Base-by-base conservation (phyloP, 35 echinoderm and acorn worm species). In the Anneissia japonica region DNA sequence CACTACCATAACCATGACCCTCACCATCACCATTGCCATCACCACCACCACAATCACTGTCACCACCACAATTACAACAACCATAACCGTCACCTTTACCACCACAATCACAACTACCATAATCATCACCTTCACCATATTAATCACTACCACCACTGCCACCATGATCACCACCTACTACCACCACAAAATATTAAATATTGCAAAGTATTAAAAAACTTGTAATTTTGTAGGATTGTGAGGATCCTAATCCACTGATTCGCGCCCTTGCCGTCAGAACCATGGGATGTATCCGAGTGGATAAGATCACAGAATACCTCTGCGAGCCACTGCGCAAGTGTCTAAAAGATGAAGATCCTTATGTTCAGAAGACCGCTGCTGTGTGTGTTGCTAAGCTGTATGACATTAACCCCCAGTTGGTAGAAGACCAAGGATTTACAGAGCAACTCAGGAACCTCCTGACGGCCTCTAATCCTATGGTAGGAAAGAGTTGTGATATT, bases 281-380 rank as follows among this genome's bases (percentile, higher is more conserved):
- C 92, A 98, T 98, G 95, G 95, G 95, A 35, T 98, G 95, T 83
- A 98, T 98, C 77, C 85, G 95, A 9, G 95, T 98, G 76, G 95
- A 98, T 45, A 98, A 98, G 83, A 98, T 98, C 88, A 98, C 95
- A 1, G 95, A 93, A 35, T 98, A 98, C 89, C 92, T 98, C 17
- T 98, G 95, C 39, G 95, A 98, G 43, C 95, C 95, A 11, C 86
- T 98, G 74, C 73, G 95, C 30, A 98, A 98, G 74, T 98, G 95
- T 76, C 83, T 98, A 32, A 98, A 98, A 80, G 95, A 98, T 46
- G 95, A 98, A 79, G 95, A 98, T 74, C 95, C 95, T 0, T 98
- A 98, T 16, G 95, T 98, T 34, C 95, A 93, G 89, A 98, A 98
- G 86, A 98, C 95, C 6, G 95, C 95, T 38, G 95, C 95, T 23